A percentile compares a stretch with the other conserved stretches of the same genome.
phyloP scores from a whole-genome alignment of 2,113 vertebrate species.

The Alethe castanea region DNA sequence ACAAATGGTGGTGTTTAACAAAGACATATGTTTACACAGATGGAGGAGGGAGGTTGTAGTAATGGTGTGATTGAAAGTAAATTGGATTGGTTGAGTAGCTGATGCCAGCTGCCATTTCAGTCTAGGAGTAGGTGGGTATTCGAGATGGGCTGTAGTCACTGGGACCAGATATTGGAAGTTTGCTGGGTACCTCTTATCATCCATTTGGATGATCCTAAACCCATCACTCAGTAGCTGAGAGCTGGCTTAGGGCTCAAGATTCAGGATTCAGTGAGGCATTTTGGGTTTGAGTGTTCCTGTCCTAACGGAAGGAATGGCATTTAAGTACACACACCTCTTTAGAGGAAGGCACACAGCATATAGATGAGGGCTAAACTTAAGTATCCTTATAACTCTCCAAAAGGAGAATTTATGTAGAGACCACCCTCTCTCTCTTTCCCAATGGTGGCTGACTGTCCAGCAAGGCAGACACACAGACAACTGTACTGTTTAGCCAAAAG shows the following conservation, averaged over 20 bases:
- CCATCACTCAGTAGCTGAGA: background rate
- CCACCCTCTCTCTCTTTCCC: fast-evolving
- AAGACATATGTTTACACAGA: conserved; percentile 67
- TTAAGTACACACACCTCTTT: background rate
- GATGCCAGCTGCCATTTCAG: conserved; percentile 57
- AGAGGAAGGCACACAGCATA: fast-evolving
- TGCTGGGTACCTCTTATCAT: background rate
- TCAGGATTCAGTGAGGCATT: background rate
- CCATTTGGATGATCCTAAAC: background rate
- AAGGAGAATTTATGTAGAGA: background rate
- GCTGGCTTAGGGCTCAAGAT: background rate
- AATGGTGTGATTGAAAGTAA: conserved; percentile 66
- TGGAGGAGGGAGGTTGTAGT: conserved; percentile 65
- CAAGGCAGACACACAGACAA: background rate
- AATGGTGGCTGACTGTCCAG: background rate
- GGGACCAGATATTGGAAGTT: background rate
- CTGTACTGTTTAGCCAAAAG: background rate
- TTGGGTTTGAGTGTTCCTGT: background rate
- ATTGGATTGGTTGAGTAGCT: conserved; percentile 59
- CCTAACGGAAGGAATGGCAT: background rate
- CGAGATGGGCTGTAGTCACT: background rate
- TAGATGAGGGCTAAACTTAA: background rate
- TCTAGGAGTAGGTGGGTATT: conserved; percentile 51
- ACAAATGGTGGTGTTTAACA: conserved; percentile 67
- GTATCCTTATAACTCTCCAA: background rate